Evolutionary conservation across 1,140 invertebrate species (phyloP).

Genomic region (Stratiolaelaps scimitus): DNA sequence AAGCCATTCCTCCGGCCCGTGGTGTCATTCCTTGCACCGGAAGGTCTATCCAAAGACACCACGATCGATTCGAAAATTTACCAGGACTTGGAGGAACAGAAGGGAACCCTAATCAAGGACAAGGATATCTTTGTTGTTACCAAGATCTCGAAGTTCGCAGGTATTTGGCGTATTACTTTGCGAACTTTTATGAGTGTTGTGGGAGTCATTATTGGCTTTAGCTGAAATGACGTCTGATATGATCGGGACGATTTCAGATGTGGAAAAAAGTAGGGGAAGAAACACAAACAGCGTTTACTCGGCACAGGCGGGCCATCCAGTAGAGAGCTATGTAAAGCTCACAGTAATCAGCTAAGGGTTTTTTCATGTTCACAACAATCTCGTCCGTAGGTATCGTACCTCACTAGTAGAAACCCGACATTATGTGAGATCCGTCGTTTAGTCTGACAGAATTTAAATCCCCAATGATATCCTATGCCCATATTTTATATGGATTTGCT

Average conservation of each 20-base stretch:
- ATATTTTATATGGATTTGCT: background rate
- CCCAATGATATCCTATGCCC: background rate
- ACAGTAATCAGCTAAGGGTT: too few species aligned
- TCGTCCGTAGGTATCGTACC: too few species aligned
- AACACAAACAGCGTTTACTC: too few species aligned
- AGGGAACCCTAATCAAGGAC: constrained; percentile 10
- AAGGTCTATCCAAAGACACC: background rate
- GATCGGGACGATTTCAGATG: background rate
- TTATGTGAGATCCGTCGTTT: too few species aligned
- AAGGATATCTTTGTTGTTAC: constrained; percentile 1
- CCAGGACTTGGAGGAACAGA: constrained; percentile 3
- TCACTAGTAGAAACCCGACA: too few species aligned
- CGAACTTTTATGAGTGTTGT: background rate
- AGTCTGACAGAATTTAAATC: background rate
- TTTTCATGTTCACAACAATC: too few species aligned
- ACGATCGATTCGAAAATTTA: background rate
- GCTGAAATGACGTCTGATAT: background rate
- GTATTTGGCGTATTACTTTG: background rate
- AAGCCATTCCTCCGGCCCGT: constrained; percentile 5
- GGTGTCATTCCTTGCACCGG: background rate
- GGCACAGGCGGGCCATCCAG: too few species aligned
- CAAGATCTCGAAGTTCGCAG: background rate
- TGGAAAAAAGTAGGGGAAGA: too few species aligned
- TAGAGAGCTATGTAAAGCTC: too few species aligned
- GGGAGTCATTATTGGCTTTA: background rate